Conservation (phyloP, 2,113 vertebrate species). For the Anguilla japonica region DNA sequence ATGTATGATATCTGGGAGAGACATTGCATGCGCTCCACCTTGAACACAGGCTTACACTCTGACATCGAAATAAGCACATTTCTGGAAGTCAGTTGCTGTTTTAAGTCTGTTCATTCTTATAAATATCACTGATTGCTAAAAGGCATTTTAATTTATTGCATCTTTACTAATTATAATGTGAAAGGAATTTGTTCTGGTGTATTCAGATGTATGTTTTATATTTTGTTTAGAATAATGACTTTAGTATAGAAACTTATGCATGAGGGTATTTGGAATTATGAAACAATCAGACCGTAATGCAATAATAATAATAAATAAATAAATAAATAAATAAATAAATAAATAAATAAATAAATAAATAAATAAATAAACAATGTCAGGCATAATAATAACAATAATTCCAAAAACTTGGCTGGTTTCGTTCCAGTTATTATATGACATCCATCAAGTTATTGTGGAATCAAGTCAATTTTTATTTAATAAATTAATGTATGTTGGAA, state of each 20-base stretch:
- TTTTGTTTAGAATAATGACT: too few species aligned
- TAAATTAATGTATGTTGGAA: too few species aligned
- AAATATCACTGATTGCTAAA: not conserved
- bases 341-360: too few species aligned
- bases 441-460: not conserved
- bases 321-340: not conserved
- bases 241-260: too few species aligned
- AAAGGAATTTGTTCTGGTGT: not conserved
- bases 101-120: not conserved
- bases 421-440: not conserved
- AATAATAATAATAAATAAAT: too few species aligned
- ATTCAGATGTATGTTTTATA: conserved; percentile 9
- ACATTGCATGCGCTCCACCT: not conserved
- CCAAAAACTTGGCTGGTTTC: not conserved
- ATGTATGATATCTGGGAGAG: not conserved
- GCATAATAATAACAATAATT: not conserved
- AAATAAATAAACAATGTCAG: not conserved
- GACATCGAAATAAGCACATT: not conserved
- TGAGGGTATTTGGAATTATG: too few species aligned
- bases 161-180: not conserved
- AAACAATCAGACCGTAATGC: too few species aligned
- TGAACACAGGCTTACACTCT: not conserved
- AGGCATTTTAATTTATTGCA: not conserved
- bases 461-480: too few species aligned
- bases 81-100: not conserved